Evolutionary conservation across 35 echinoderm and acorn worm genomes (phyloP), one percentile per base, ranked within the genome.

Genomic region (Patiria miniata): DNA sequence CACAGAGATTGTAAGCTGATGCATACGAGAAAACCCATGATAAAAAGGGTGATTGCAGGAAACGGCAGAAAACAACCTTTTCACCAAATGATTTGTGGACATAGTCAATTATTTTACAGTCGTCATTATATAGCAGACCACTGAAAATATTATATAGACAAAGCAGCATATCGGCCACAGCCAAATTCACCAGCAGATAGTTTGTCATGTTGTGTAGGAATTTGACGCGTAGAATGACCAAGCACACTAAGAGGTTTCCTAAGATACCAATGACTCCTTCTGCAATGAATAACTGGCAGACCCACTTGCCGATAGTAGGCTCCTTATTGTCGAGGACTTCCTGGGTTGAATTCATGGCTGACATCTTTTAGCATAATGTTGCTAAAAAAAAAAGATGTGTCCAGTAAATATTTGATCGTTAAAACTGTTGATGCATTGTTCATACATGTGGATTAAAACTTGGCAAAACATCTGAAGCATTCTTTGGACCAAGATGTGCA

Each of bases 121-220:
- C 61, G n/a, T 1, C 16, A 68, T 8, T n/a, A 68, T 9, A 68
- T 68, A 68, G 26, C 16, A 29, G n/a, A 10, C 32, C 61, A 68
- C n/a, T 58, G 28, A 21, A 60, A 60, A 17, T 0, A 60, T 32
- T 0, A 10, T 32, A 22, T 28, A 73, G 65, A 73, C 30, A 36
- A 22, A 73, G 34, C 65, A 73, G 65, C 7, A 7, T 73, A 9
- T 73, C 65, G 19, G 34, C 26, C 65, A 73, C 65, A 73, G 65
- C 65, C 26, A 73, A 34, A 30, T 73, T 32, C 29, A 34, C 65
- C 65, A 73, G 65, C 65, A 73, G 65, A 34, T 73, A 73, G 65
- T 73, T 36, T 28, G 65, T 73, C 65, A 73, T 73, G 34, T 73
- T 30, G 26, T 73, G 65, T 26, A 73, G 65, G 65, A 10, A 32